These are phyloP conservation scores for Chaetoderma sp. DNA, from an alignment of 2,888 invertebrate species.

Conservation along the genomic window DNA sequence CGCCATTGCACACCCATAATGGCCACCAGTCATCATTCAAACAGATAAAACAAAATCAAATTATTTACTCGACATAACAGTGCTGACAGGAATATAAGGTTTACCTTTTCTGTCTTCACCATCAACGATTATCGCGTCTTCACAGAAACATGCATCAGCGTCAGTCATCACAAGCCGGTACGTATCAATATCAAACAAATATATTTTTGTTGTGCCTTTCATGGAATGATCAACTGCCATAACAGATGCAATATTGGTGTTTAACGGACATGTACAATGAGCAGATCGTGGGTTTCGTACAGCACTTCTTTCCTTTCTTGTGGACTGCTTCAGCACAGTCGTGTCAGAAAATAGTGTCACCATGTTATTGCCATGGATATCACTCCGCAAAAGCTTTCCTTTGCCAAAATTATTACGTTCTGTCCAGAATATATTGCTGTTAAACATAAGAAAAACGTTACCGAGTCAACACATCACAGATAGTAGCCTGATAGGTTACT, in stretches of 20 bases:
- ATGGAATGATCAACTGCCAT: slow-evolving; percentile 80
- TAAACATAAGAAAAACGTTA: slow-evolving; percentile 17
- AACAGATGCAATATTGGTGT: slow-evolving; percentile 75
- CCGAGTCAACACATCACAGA: too few species aligned
- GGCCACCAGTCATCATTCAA: too few species aligned
- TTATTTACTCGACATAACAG: too few species aligned
- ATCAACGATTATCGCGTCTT: slow-evolving; percentile 23
- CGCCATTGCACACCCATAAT: too few species aligned
- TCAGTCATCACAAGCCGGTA: slow-evolving; percentile 48
- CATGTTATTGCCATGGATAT: slow-evolving; percentile 22
- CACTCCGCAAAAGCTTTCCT: slow-evolving; percentile 27
- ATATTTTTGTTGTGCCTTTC: slow-evolving; percentile 45
- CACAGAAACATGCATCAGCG: slow-evolving; percentile 48
- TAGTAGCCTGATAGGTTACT: too few species aligned
- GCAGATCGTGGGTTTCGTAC: slow-evolving; percentile 12
- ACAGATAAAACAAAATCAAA: too few species aligned
- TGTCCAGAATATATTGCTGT: slow-evolving; percentile 55
- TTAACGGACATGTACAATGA: slow-evolving; percentile 77
- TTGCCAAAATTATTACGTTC: slow-evolving; percentile 35
- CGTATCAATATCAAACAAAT: slow-evolving; percentile 42
- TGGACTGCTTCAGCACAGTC: too few species aligned
- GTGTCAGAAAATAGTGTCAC: slow-evolving; percentile 29
- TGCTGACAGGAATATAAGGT: too few species aligned
- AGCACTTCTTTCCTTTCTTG: too few species aligned
- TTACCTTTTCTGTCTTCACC: slow-evolving; percentile 26